Conservation (phyloP, 2,113 vertebrate genomes). For the Crotophaga sulcirostris region DNA sequence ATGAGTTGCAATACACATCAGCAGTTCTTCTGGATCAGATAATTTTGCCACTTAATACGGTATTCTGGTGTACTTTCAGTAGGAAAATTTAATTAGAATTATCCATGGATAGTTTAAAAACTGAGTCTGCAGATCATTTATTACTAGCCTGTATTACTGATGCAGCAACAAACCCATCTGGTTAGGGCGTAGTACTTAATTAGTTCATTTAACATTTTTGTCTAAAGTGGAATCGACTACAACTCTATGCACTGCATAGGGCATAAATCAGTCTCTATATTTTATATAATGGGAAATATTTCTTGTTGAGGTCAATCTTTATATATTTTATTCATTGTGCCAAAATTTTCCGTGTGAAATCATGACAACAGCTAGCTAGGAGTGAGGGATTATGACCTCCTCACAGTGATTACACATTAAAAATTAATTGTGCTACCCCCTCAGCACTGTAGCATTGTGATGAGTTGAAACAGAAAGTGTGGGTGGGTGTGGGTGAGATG, state of each 20-base stretch:
- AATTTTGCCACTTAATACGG: neutral
- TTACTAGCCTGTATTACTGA: slow-evolving; percentile 59
- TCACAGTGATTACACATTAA: slow-evolving; percentile 13
- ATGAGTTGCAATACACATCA: slow-evolving; percentile 53
- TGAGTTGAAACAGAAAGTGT: neutral
- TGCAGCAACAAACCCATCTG: slow-evolving; percentile 63
- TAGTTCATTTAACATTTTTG: slow-evolving; percentile 62
- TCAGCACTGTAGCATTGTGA: neutral
- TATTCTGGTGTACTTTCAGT: slow-evolving; percentile 59
- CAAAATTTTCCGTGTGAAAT: slow-evolving; percentile 15
- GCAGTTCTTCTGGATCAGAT: slow-evolving; percentile 63
- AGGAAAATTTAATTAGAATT: slow-evolving; percentile 64
- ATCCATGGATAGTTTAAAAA: slow-evolving; percentile 54
- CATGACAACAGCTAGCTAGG: slow-evolving; percentile 1
- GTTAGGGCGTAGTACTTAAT: slow-evolving; percentile 62
- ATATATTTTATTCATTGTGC: neutral
- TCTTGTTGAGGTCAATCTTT: neutral
- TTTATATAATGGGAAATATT: neutral
- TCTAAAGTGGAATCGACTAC: slow-evolving; percentile 15
- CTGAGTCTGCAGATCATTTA: slow-evolving; percentile 61
- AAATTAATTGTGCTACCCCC: slow-evolving; percentile 12
- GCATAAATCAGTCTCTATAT: neutral
- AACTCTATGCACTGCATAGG: neutral
- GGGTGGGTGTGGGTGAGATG: neutral
- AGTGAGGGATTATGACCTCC: slow-evolving; percentile 24